Evolutionary conservation across 2,888 invertebrate genomes (phyloP), one percentile per base, ranked within the genome.

Genomic region (Hirtodrosophila trivittata): DNA sequence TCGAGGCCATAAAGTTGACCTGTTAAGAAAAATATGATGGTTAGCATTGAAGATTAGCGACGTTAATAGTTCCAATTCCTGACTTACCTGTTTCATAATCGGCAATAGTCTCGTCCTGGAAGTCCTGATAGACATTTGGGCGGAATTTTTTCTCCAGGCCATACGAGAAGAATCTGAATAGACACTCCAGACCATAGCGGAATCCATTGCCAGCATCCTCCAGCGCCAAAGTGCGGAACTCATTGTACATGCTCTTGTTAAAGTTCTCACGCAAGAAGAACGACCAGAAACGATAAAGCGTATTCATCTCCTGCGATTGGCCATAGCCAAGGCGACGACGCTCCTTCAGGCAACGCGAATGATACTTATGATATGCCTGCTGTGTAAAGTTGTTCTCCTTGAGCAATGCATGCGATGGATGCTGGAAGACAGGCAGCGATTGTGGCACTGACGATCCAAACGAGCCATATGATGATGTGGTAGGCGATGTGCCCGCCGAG

Each of bases 301-400:
- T 99, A 92, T 99, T 99, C 99, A 99, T 99, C 92, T 99, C 99
- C 88, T 97, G 97, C 4, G 98, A 98, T 88, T 96, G 96, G 0
- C 99, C 99, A 85, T 95, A 95, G 64, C 99, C 99, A 55, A 97
- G 93, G 89, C 96, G 94, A 91, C 97, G 96, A 75, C 98, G 95
- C 90, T 99, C 98, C 95, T 92, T 78, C 90, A 93, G 93, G 91
- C 99, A 99, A 77, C 97, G 93, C 72, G 96, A 95, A 90, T 97
- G 95, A 92, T 98, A 99, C 90, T 98, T 98, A 91, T 97, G 96
- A 92, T 99, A 99, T 1, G 96, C 97, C 90, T 97, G 97, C 91
- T 98, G 99, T 4, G 98, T 98, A 92, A 99, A 99, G 89, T 97
- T 97, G 91, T 98, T 98, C 91, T 98, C 98, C 72, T 97, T 94